Conservation (phyloP, 2,113 vertebrate species). For the Ceuthmochares aereus region DNA sequence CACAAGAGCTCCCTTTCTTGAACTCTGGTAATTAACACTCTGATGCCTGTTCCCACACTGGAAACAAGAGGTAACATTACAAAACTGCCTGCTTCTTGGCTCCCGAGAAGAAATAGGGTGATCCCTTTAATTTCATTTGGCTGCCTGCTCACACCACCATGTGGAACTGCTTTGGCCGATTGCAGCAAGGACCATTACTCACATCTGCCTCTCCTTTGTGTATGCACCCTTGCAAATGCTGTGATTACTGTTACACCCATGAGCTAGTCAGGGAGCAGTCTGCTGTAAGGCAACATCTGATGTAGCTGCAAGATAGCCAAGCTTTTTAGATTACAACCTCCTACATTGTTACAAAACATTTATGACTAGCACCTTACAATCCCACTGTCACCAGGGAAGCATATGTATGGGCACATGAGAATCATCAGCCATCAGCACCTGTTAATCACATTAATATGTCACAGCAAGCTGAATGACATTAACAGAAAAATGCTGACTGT, state of each 20-base stretch:
- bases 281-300: neutral
- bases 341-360: neutral
- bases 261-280: neutral
- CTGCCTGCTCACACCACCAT: neutral
- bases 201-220: conserved; percentile 23
- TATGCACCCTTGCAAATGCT: neutral
- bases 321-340: neutral
- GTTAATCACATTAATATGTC: neutral
- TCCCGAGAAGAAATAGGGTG: conserved; percentile 35
- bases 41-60: conserved; percentile 63
- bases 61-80: conserved; percentile 32
- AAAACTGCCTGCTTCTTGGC: conserved; percentile 19
- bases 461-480: neutral
- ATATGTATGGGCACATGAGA: neutral
- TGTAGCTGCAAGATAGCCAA: neutral
- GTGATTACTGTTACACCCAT: conserved; percentile 36
- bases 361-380: neutral
- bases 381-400: neutral
- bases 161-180: conserved; percentile 20
- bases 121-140: conserved; percentile 65
- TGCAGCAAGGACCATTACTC: conserved; percentile 60
- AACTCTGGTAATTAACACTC: neutral
- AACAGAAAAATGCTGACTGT: neutral
- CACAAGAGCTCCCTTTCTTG: conserved; percentile 37
- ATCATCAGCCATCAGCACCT: neutral